Conservation (phyloP, 2,888 invertebrate species). For the Epirrhoe tristata region DNA sequence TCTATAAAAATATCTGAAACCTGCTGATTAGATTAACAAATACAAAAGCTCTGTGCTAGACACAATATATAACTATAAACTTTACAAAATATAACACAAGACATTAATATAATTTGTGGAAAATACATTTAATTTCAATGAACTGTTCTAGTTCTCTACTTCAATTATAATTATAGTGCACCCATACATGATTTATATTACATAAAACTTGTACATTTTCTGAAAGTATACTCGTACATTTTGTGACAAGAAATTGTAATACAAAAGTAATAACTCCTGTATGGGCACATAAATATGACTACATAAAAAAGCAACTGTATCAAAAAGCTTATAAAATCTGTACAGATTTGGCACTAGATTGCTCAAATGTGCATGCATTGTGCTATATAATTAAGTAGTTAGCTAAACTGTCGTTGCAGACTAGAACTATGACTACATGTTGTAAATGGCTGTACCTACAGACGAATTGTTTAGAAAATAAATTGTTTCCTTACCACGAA, state of each 20-base stretch:
- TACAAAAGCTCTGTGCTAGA: conserved; percentile 31
- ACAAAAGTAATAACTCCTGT: background rate
- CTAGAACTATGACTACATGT: conserved; percentile 39
- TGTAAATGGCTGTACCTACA: conserved; percentile 22
- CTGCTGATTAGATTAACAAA: conserved; percentile 16
- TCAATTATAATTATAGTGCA: background rate
- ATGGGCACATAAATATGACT: background rate
- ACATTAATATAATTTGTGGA: conserved; percentile 15
- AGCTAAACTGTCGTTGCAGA: conserved; percentile 27
- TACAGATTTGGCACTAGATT: conserved; percentile 30
- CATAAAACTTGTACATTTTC: background rate
- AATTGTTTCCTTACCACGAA: background rate
- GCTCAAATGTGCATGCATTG: conserved; percentile 24
- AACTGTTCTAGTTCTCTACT: too few species aligned
- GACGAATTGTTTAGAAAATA: conserved; percentile 8
- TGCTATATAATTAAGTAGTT: conserved; percentile 24
- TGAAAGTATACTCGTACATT: too few species aligned
- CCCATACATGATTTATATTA: background rate
- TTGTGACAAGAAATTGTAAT: too few species aligned
- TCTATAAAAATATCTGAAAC: conserved; percentile 21
- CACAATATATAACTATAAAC: conserved; percentile 28
- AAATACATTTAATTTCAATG: conserved; percentile 1
- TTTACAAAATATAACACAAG: conserved; percentile 25
- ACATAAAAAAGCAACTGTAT: conserved; percentile 11
- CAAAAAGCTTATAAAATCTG: conserved; percentile 25